These are phyloP conservation scores for Tangara arthus DNA, from an alignment of 2,797 vertebrate genomes.

Conservation along the genomic window DNA sequence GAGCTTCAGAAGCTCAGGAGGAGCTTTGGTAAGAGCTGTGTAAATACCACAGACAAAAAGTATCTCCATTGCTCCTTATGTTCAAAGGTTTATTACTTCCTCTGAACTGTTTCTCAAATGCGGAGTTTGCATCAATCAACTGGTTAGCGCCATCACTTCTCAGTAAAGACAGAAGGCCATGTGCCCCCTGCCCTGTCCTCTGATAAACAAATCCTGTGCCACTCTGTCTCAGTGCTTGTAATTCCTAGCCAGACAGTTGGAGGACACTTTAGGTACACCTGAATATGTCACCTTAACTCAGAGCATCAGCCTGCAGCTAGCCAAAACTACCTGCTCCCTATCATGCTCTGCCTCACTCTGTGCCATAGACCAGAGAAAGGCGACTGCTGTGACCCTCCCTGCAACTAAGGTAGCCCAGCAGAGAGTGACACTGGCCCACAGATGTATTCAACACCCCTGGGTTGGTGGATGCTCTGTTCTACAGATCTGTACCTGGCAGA, in stretches of 20 bases:
- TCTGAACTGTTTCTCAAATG: background rate
- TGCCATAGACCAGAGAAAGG: background rate
- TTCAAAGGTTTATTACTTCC: background rate
- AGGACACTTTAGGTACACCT: background rate
- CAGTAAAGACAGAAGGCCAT: rapidly evolving
- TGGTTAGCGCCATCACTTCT: background rate
- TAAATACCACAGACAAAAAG: background rate
- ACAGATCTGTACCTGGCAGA: background rate
- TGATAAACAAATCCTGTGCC: background rate
- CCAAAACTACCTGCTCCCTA: background rate
- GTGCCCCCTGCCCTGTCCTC: background rate
- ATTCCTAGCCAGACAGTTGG: background rate
- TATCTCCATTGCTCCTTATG: background rate
- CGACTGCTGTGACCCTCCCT: background rate
- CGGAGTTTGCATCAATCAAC: background rate
- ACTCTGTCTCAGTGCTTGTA: background rate
- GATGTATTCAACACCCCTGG: background rate
- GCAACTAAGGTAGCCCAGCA: background rate
- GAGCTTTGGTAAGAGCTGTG: rapidly evolving
- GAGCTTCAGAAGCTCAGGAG: background rate
- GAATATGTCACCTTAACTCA: background rate
- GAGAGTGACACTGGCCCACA: background rate
- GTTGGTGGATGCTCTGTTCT: background rate
- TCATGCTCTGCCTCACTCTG: rapidly evolving
- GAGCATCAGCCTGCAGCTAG: background rate